Base-by-base conservation (phyloP, 1,140 invertebrate genomes). In the Prorops nasuta region DNA sequence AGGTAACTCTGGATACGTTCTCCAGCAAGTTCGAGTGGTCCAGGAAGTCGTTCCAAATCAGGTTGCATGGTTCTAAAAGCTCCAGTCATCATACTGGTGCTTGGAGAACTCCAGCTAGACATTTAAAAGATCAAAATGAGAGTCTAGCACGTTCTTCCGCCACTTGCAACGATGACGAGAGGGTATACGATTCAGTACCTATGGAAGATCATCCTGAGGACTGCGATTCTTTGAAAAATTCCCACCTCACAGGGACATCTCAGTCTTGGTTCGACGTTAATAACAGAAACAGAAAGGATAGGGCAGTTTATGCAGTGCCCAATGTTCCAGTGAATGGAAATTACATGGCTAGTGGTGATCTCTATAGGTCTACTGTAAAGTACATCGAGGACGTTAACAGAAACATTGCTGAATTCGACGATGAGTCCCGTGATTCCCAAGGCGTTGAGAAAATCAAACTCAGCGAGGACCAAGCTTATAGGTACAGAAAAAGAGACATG, bases 341-440 rank as follows among this genome's bases (percentile, higher is more conserved):
- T 51, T 72, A 74, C 39, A 67, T 73, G 0, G 67, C 68, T 0
- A 72, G 70, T 28, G 70, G 70, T n/a, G 70, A 72, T 59, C 57
- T 72, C 1, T 72, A 71, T 16, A 56, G 68, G 3, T 71, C 66
- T 21, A 72, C 70, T 2, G 64, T 62, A 0, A 61, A 58, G 35
- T 74, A 74, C 47, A 74, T 76, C 45, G 72, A 74, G 32, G 71
- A 74, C 31, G 72, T 74, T n/a, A 76, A 76, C 39, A 53, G 57
- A 1, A 76, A 76, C 46, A 63, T 76, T 3, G 72, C 72, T 0
- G 71, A 72, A 36, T 73, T 76, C 32, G 71, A 76, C 19, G 71
- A 71, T 31, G 64, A 69, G 21, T 42, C 69, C 15, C 51, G 61
- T 4, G 45, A 55, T 2, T 54, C 56, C 2, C 43, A 42, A 8